Evolutionary conservation across 2,888 invertebrate species (phyloP).

Genomic region (Abscondita cerata): DNA sequence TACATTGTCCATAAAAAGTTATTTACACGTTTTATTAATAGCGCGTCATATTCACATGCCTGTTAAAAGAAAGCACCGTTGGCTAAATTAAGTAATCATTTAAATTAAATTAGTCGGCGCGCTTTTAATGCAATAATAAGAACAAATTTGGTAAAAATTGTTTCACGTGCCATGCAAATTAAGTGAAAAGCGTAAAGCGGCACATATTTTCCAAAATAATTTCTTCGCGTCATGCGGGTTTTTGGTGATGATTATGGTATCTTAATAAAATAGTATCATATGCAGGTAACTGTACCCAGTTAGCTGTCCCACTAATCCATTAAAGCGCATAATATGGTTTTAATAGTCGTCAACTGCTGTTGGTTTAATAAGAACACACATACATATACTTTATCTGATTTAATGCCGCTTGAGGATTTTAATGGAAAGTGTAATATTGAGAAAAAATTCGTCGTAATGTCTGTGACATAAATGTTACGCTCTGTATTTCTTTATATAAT

Average conservation of each 20-base stretch:
- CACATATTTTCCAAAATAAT: background rate
- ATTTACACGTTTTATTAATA: too few relatives aligned
- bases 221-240: background rate
- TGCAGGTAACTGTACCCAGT: slow-evolving; percentile 19
- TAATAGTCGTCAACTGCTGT: slow-evolving; percentile 20
- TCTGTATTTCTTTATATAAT: too few relatives aligned
- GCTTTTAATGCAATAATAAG: too few relatives aligned
- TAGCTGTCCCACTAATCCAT: slow-evolving; percentile 22
- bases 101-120: too few relatives aligned
- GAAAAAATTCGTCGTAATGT: background rate
- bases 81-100: too few relatives aligned
- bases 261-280: background rate
- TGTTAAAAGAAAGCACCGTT: too few relatives aligned
- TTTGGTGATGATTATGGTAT: background rate
- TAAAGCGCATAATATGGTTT: slow-evolving; percentile 18
- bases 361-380: slow-evolving; percentile 8
- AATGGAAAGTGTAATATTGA: slow-evolving; percentile 1
- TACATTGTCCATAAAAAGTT: too few relatives aligned
- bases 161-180: too few relatives aligned
- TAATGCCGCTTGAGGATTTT: background rate
- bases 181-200: too few relatives aligned
- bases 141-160: too few relatives aligned
- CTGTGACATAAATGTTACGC: background rate
- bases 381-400: background rate
- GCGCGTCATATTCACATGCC: too few relatives aligned